Conservation (phyloP, 2,888 invertebrate genomes). For the Micropterix aruncella region DNA sequence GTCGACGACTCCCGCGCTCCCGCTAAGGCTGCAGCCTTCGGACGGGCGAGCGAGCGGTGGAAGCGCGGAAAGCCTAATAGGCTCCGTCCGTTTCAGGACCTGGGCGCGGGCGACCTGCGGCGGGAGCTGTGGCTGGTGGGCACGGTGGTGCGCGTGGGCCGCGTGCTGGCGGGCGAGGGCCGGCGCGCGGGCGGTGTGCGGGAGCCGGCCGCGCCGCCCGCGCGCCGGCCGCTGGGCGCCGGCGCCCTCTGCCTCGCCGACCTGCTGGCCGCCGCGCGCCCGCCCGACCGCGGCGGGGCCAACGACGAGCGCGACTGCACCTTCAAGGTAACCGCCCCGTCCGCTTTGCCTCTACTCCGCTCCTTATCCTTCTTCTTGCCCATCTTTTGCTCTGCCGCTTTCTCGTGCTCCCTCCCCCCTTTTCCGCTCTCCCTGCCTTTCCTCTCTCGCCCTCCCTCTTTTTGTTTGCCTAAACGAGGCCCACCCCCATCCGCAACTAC, state of each 20-base stretch:
- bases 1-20: too few relatives aligned
- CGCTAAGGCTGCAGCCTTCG: too few relatives aligned
- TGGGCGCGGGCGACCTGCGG: conserved; percentile 72
- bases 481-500: too few relatives aligned
- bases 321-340: conserved; percentile 60
- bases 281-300: conserved; percentile 26
- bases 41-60: too few relatives aligned
- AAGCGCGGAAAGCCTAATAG: too few relatives aligned
- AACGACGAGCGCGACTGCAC: conserved; percentile 68
- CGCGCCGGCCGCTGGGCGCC: conserved; percentile 74
- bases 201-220: conserved; percentile 20
- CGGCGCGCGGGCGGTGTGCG: conserved; percentile 17
- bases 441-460: too few relatives aligned
- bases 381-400: too few relatives aligned
- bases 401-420: too few relatives aligned
- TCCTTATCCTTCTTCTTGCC: too few relatives aligned
- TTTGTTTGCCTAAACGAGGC: too few relatives aligned
- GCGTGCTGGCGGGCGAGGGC: conserved; percentile 43
- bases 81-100: conserved; percentile 54
- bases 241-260: conserved; percentile 68
- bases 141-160: conserved; percentile 80
- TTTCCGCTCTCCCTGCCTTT: too few relatives aligned
- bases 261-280: conserved; percentile 38
- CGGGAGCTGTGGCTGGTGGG: conserved; percentile 80
- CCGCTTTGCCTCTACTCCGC: too few relatives aligned